Conservation (phyloP, 2,113 vertebrate genomes). For the Poeciliopsis occidentalis region DNA sequence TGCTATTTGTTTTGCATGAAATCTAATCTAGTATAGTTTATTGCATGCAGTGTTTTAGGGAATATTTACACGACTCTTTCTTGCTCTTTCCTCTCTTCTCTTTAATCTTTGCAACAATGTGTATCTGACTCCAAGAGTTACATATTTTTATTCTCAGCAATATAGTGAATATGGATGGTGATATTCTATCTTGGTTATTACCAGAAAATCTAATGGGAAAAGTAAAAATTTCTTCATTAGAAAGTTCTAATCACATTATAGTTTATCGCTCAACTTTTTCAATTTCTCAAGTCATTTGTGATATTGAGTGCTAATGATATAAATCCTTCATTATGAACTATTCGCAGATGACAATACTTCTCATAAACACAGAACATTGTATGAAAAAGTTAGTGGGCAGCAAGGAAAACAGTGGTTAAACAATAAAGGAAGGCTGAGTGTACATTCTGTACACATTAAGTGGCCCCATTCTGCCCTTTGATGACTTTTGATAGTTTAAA, state of each 20-base stretch:
- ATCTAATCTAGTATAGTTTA: conserved; percentile 24
- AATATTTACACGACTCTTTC: background rate
- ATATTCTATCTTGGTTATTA: conserved; percentile 12
- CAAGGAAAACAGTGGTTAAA: background rate
- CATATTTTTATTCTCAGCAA: conserved; percentile 1
- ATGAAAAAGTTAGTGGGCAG: background rate
- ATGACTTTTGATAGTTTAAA: background rate
- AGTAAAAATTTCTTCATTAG: conserved; percentile 2
- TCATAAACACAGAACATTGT: conserved; percentile 10
- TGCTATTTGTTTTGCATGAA: conserved; percentile 46
- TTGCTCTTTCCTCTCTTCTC: conserved; percentile 2
- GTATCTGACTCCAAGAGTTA: conserved; percentile 2
- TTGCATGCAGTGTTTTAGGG: conserved; percentile 21
- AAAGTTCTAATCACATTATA: conserved; percentile 1
- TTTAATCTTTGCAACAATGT: conserved; percentile 11
- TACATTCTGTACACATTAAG: background rate
- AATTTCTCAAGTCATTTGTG: background rate
- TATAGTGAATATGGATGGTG: background rate
- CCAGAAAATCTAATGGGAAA: conserved; percentile 19
- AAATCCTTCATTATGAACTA: background rate
- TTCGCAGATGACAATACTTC: background rate
- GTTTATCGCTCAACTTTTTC: background rate
- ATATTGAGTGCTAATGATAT: conserved; percentile 6
- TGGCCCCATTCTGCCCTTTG: background rate
- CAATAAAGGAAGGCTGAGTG: background rate